phyloP scores from a whole-genome alignment of 2,797 vertebrate genomes.

The Acestrorhynchus altus region DNA sequence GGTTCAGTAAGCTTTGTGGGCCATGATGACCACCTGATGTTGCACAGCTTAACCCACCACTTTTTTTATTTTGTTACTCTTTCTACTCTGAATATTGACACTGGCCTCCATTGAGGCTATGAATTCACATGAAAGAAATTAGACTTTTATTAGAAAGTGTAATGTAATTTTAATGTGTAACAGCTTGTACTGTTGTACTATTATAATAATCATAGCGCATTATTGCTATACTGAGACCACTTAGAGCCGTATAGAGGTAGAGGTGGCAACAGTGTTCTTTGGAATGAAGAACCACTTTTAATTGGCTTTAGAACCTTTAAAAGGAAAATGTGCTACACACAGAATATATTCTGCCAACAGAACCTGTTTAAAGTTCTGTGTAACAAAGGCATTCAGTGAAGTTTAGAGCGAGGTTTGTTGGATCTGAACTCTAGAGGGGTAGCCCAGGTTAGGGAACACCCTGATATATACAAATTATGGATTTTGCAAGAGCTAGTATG shows the following conservation, averaged over 20 bases:
- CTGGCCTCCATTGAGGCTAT: neutral
- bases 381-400: no score
- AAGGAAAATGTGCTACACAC: no score
- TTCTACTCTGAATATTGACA: neutral
- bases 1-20: conserved; percentile 9
- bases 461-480: no score
- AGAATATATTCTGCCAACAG: no score
- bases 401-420: no score
- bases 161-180: neutral
- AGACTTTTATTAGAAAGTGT: conserved; percentile 7
- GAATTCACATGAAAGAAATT: neutral
- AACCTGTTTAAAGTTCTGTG: no score
- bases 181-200: neutral
- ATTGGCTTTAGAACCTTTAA: neutral
- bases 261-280: neutral
- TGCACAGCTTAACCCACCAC: conserved; percentile 2
- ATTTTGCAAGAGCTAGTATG: no score
- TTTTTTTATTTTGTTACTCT: neutral
- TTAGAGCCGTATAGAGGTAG: neutral
- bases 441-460: no score
- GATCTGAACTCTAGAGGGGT: no score
- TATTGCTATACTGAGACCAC: neutral
- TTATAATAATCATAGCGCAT: neutral
- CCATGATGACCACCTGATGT: conserved; percentile 42
- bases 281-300: neutral